These are phyloP conservation scores for Margarornis squamiger DNA, from an alignment of 2,797 vertebrate genomes.

Conservation along the genomic window DNA sequence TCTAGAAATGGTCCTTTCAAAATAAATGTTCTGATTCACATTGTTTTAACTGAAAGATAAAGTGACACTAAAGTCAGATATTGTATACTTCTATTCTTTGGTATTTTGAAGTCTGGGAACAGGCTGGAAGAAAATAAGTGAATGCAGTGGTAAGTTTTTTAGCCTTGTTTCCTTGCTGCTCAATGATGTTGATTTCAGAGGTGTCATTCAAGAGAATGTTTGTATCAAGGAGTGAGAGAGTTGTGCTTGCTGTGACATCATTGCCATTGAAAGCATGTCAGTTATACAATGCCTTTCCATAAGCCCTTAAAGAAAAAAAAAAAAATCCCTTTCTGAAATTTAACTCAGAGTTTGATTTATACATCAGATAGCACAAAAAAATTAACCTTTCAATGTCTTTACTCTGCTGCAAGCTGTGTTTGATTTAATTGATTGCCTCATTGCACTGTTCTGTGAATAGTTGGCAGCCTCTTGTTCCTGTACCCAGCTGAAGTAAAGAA, in stretches of 20 bases:
- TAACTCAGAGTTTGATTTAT: not conserved
- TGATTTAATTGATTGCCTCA: conserved; percentile 45
- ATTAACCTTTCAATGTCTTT: conserved; percentile 35
- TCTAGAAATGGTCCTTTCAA: not conserved
- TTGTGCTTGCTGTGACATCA: not conserved
- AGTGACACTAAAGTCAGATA: not conserved
- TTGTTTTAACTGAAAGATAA: not conserved
- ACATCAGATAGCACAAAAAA: not conserved
- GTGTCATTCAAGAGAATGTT: not conserved
- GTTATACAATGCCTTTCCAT: not conserved
- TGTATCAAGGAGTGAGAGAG: not conserved
- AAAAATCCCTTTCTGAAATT: not conserved
- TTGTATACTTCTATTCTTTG: not conserved
- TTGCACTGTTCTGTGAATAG: not conserved
- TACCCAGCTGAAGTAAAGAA: not conserved
- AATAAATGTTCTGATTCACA: not conserved
- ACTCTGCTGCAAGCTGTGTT: not conserved
- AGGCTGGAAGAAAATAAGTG: not conserved
- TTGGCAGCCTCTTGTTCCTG: not conserved
- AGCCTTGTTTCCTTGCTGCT: not conserved
- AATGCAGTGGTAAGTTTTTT: not conserved
- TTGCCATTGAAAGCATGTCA: not conserved
- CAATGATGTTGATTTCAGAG: not conserved
- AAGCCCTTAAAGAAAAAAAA: not conserved
- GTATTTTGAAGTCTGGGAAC: not conserved